These are phyloP conservation scores for Tetranychus cinnabarinus DNA, from an alignment of 1,140 invertebrate species.

Conservation along the genomic window DNA sequence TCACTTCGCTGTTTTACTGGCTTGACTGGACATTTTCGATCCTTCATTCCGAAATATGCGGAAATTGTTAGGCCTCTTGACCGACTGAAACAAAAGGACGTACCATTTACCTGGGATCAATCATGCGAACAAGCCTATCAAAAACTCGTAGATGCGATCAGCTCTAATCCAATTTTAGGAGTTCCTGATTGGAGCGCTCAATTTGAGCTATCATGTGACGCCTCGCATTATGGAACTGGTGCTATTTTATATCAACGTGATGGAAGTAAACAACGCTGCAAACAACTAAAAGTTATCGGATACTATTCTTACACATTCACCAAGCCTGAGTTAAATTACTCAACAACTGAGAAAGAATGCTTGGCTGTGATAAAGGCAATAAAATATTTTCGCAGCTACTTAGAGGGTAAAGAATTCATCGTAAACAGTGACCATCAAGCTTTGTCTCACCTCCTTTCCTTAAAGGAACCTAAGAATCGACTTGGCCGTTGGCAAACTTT, in stretches of 20 bases:
- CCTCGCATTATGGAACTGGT: not conserved
- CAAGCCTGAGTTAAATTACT: not conserved
- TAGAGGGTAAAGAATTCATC: no score
- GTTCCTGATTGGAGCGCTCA: not conserved
- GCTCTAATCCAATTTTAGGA: not conserved
- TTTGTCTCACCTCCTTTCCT: no score
- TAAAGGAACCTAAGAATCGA: no score
- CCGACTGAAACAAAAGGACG: not conserved
- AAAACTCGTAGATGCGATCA: not conserved
- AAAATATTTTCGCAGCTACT: not conserved
- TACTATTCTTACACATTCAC: not conserved
- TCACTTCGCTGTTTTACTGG: not conserved
- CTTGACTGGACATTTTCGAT: not conserved
- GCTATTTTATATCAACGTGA: not conserved
- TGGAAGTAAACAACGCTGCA: not conserved
- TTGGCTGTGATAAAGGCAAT: not conserved
- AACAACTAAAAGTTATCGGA: not conserved
- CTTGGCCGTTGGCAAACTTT: no score
- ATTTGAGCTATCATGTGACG: not conserved
- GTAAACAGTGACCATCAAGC: no score
- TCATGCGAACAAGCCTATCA: not conserved
- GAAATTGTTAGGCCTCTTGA: not conserved
- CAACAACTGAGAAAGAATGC: not conserved
- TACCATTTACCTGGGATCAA: not conserved
- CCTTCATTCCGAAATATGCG: not conserved